Percentiles rank a stretch among this genome's conserved stretches.
phyloP scores from a whole-genome alignment of 2,888 invertebrate species.

The Cinara cedri region DNA sequence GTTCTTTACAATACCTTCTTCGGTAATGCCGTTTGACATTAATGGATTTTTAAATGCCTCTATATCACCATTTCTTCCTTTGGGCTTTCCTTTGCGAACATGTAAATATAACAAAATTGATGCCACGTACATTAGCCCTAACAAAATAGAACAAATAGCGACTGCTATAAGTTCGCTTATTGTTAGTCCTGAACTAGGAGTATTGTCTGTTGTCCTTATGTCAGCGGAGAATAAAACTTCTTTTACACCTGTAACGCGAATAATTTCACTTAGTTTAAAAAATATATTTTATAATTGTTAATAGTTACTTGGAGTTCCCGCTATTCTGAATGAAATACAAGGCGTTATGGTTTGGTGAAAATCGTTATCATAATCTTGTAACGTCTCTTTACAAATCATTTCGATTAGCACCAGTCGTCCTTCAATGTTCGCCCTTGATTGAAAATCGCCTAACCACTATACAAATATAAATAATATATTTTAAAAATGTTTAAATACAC shows the following conservation, averaged over 20 bases:
- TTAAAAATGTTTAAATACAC: too few species aligned
- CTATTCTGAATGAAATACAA: slow-evolving; percentile 84
- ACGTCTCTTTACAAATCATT: slow-evolving; percentile 77
- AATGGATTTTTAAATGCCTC: slow-evolving; percentile 54
- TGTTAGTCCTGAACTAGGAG: slow-evolving; percentile 66
- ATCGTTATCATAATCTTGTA: slow-evolving; percentile 62
- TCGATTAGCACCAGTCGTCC: slow-evolving; percentile 82
- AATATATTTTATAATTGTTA: slow-evolving; percentile 14
- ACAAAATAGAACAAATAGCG: slow-evolving; percentile 79
- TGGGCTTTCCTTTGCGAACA: slow-evolving; percentile 61
- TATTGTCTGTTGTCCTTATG: slow-evolving; percentile 53
- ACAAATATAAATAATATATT: slow-evolving; percentile 60
- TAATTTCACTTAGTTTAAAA: not conserved
- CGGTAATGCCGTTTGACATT: slow-evolving; percentile 58
- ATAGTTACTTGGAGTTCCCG: slow-evolving; percentile 73
- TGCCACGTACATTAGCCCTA: slow-evolving; percentile 85
- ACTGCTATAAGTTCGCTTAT: slow-evolving; percentile 82
- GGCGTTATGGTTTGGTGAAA: slow-evolving; percentile 75
- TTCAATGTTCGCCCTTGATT: slow-evolving; percentile 76
- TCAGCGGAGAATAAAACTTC: slow-evolving; percentile 77
- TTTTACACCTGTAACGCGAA: slow-evolving; percentile 69
- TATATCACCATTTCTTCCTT: slow-evolving; percentile 60
- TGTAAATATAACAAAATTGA: slow-evolving; percentile 84
- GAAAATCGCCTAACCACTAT: slow-evolving; percentile 85
- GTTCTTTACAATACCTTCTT: slow-evolving; percentile 76